Percentiles rank a stretch among this genome's conserved stretches.
Evolutionary conservation across 2,888 invertebrate genomes (phyloP).

Genomic region (Epsilonema sp.): DNA sequence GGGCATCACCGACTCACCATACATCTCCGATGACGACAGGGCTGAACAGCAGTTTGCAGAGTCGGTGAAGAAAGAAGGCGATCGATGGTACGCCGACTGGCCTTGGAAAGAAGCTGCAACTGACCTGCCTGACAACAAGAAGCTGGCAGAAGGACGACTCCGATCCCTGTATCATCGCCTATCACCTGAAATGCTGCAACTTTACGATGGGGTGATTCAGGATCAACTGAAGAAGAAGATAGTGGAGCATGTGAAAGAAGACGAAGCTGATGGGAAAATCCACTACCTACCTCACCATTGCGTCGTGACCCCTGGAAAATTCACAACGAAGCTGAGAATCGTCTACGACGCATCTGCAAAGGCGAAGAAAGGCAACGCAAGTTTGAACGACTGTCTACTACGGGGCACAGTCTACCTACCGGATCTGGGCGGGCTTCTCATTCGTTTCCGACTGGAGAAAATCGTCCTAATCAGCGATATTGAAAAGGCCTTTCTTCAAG

Average conservation of each 20-base stretch:
- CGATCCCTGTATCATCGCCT: neutral
- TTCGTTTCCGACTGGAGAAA: slow-evolving; percentile 7
- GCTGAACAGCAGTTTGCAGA: neutral
- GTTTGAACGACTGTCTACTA: slow-evolving; percentile 12
- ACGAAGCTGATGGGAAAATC: neutral
- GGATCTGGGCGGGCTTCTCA: slow-evolving; percentile 7
- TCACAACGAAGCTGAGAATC: slow-evolving; percentile 10
- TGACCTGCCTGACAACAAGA: neutral
- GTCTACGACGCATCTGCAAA: slow-evolving; percentile 11
- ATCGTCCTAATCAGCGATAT: slow-evolving; percentile 10
- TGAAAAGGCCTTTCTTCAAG: slow-evolving; percentile 13
- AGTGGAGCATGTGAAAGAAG: slow-evolving; percentile 8
- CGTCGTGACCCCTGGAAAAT: slow-evolving; percentile 9
- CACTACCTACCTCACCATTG: slow-evolving; percentile 11
- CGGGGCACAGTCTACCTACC: slow-evolving; percentile 10
- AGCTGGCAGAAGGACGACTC: neutral
- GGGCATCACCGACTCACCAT: neutral
- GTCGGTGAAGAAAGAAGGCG: neutral
- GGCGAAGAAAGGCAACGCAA: neutral
- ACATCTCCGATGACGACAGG: slow-evolving; percentile 1
- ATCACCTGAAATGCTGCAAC: neutral
- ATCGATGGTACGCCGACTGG: neutral
- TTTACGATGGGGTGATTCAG: slow-evolving; percentile 7
- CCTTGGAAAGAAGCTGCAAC: slow-evolving; percentile 1
- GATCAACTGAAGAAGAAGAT: slow-evolving; percentile 6